Conservation (phyloP, 2,113 vertebrate genomes). For the Phylloscopus trochilus region DNA sequence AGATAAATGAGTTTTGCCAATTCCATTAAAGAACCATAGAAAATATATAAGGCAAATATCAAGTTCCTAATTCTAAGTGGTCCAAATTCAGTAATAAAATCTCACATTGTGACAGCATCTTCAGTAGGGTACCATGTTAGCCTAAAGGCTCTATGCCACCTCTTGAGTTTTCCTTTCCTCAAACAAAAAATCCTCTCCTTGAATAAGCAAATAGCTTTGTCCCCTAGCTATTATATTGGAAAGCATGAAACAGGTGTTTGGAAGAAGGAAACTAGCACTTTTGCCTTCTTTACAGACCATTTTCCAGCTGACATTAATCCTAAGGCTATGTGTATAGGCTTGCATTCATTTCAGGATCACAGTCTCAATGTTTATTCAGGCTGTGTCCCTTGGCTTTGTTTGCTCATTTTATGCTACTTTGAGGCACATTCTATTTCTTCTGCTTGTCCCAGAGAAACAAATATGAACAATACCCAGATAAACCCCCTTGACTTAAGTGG, state of each 20-base stretch:
- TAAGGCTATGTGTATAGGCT: background rate
- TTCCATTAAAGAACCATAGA: background rate
- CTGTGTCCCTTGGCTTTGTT: background rate
- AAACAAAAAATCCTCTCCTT: background rate
- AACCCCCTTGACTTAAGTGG: background rate
- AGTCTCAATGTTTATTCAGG: background rate
- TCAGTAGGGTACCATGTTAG: background rate
- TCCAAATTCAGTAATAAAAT: background rate
- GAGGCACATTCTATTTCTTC: background rate
- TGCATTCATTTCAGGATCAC: background rate
- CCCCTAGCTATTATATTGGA: background rate
- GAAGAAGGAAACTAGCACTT: background rate
- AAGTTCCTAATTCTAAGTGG: background rate
- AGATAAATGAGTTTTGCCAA: background rate
- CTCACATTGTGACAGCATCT: background rate
- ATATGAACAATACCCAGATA: background rate
- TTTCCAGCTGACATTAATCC: background rate
- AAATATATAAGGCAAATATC: background rate
- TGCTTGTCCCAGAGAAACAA: background rate
- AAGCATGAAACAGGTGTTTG: background rate
- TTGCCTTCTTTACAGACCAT: background rate
- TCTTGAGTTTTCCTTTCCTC: background rate
- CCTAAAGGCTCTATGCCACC: background rate
- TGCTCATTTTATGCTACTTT: background rate
- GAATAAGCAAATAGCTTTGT: background rate